These are phyloP conservation scores for Rachycentron canadum DNA, from an alignment of 2,797 vertebrate species.

Conservation along the genomic window DNA sequence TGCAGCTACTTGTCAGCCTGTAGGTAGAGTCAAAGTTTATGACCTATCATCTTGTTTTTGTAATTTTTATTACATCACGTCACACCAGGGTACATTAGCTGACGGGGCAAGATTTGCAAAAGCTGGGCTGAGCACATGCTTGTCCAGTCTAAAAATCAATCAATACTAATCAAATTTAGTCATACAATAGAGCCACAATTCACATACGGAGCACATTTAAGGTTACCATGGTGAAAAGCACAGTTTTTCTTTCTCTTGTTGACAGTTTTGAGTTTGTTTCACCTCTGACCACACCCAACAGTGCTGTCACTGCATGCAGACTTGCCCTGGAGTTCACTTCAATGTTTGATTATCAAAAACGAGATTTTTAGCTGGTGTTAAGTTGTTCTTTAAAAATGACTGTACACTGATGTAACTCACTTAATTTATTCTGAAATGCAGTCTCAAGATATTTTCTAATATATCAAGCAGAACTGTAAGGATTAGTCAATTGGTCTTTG, in stretches of 20 bases:
- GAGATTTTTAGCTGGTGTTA: neutral
- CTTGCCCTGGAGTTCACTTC: neutral
- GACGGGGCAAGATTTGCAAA: accelerated
- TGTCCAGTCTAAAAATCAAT: neutral
- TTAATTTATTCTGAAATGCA: neutral
- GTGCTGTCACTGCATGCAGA: too few species aligned
- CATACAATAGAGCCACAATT: neutral
- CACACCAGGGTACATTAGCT: neutral
- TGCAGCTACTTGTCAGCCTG: neutral
- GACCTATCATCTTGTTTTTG: neutral
- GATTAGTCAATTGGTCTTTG: neutral
- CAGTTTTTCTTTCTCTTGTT: neutral
- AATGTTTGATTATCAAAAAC: neutral
- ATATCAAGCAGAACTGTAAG: neutral
- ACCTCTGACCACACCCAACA: neutral
- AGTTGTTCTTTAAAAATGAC: neutral
- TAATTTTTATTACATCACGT: slow-evolving; percentile 3
- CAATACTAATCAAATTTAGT: neutral
- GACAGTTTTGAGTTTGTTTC: neutral
- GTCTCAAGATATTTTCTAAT: neutral
- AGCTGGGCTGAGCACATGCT: neutral
- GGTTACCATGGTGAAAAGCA: neutral
- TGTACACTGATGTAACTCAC: neutral
- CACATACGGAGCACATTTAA: neutral
- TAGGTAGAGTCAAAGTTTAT: neutral